These are phyloP conservation scores for Porites rus DNA, from an alignment of 92 coral and sea anemone species.

Conservation along the genomic window DNA sequence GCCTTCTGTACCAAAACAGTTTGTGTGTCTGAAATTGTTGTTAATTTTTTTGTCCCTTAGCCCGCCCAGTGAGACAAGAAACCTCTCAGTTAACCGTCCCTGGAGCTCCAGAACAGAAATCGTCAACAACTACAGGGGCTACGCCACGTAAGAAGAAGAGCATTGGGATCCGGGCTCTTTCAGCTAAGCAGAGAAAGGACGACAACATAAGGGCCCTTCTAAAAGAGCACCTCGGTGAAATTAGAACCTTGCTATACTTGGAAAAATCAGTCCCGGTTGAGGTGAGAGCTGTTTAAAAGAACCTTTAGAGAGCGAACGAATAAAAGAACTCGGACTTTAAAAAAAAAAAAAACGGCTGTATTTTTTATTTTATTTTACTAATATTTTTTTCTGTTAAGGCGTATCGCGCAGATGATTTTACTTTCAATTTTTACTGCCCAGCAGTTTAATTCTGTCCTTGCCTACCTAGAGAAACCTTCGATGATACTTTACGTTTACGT, in stretches of 20 bases:
- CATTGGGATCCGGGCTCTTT: constrained; percentile 82
- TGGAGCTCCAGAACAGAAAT: constrained; percentile 49
- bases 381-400: too few species aligned
- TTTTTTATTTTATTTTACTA: too few species aligned
- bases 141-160: constrained; percentile 77
- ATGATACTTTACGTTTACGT: too few species aligned
- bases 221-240: constrained; percentile 77
- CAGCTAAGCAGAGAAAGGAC: constrained; percentile 82
- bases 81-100: constrained; percentile 46
- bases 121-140: constrained; percentile 38
- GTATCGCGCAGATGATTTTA: too few species aligned
- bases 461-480: too few species aligned
- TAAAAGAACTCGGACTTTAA: too few species aligned
- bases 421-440: too few species aligned
- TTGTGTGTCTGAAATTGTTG: too few species aligned
- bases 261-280: constrained; percentile 31
- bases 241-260: constrained; percentile 58
- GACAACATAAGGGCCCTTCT: constrained; percentile 77
- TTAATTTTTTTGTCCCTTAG: neutral
- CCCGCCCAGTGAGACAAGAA: constrained; percentile 18
- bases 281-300: constrained; percentile 38
- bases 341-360: too few species aligned
- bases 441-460: too few species aligned
- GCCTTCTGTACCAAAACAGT: too few species aligned
- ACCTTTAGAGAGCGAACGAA: neutral